phyloP scores from a whole-genome alignment of 2,888 invertebrate species.

The Macrophya annulata region DNA sequence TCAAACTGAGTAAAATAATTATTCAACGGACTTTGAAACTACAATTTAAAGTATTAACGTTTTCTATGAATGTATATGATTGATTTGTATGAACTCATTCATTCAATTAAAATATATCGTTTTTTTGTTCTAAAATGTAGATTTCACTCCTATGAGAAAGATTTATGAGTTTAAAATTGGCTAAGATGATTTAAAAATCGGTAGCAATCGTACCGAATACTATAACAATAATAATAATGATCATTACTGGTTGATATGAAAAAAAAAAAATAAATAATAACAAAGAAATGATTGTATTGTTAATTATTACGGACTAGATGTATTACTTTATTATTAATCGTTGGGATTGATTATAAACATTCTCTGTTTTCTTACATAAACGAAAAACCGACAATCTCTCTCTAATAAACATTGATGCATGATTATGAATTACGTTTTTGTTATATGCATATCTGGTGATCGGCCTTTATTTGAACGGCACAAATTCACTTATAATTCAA shows the following conservation, averaged over 20 bases:
- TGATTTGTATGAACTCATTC: neutral
- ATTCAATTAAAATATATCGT: neutral
- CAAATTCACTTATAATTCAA: neutral
- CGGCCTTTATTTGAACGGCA: neutral
- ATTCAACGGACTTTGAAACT: neutral
- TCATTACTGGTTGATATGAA: neutral
- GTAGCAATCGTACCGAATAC: neutral
- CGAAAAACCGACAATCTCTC: neutral
- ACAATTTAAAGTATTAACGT: neutral
- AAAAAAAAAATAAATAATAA: neutral
- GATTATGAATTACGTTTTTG: neutral
- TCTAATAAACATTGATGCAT: neutral
- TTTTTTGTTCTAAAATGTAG: neutral
- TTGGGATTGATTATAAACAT: neutral
- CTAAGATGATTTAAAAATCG: neutral
- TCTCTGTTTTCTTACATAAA: neutral
- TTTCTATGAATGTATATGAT: neutral
- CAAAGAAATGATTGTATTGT: neutral
- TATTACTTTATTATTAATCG: conserved; percentile 13
- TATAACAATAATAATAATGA: conserved; percentile 36
- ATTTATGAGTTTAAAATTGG: conserved; percentile 10
- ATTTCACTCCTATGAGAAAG: neutral
- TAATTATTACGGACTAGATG: conserved; percentile 42
- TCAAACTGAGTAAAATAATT: neutral
- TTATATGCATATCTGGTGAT: neutral